phyloP scores from a whole-genome alignment of 2,113 vertebrate species.

The Corynorhinus townsendii region DNA sequence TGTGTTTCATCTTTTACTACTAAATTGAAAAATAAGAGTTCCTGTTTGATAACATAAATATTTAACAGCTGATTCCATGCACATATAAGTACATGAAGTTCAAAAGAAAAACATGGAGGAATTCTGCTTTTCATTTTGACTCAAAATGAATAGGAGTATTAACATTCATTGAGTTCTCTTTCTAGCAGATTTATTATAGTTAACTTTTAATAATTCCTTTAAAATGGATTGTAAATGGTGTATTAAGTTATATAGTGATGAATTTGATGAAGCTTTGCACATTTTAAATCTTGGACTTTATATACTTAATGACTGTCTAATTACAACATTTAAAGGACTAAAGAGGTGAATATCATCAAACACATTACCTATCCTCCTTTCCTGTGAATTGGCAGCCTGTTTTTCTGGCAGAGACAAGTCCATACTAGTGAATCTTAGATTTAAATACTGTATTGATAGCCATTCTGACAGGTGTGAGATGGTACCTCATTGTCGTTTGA shows the following conservation, averaged over 20 bases:
- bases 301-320: neutral
- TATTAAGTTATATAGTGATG: slow-evolving; percentile 13
- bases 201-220: slow-evolving; percentile 24
- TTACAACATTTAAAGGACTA: neutral
- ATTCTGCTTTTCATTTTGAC: slow-evolving; percentile 26
- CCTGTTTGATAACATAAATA: slow-evolving; percentile 30
- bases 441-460: slow-evolving; percentile 6
- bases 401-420: slow-evolving; percentile 19
- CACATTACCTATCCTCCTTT: neutral
- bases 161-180: slow-evolving; percentile 10
- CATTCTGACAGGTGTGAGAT: too few relatives aligned
- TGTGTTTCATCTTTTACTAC: slow-evolving; percentile 48
- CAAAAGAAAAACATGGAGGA: slow-evolving; percentile 20
- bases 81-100: slow-evolving; percentile 18
- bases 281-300: neutral
- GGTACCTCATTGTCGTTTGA: too few relatives aligned
- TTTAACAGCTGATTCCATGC: neutral
- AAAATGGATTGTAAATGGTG: neutral
- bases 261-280: neutral
- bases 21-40: slow-evolving; percentile 60
- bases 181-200: slow-evolving; percentile 4
- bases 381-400: neutral
- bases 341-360: neutral
- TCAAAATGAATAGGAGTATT: slow-evolving; percentile 22
- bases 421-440: neutral